Base-by-base conservation (phyloP, 2,113 vertebrate species). In the Podiceps cristatus region DNA sequence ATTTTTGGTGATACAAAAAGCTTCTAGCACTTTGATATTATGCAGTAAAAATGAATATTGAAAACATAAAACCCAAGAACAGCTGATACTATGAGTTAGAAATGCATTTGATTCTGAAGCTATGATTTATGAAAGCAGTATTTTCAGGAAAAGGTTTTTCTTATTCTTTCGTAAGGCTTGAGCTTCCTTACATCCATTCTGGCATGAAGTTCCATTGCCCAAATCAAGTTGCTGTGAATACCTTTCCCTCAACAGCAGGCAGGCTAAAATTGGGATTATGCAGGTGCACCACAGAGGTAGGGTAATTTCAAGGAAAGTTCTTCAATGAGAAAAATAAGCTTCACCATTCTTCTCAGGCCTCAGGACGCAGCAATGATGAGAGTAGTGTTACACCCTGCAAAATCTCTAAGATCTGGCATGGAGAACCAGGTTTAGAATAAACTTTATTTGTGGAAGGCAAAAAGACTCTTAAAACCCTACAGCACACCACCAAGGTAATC, bases 361-460 rank as follows among this genome's bases (percentile, higher is more conserved):
- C 11, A 63, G 56, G 29, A 81, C 0, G 0, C 1, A 60, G n/a
- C 22, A 92, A 28, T 24, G 28, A 90, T 2, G 9, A 37, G 3
- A 63, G 18, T n/a, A 67, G 25, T 8, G 44, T 78, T 33, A 81
- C 24, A 63, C 1, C 17, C 64, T 58, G 31, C 45, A 76, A 86
- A 74, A 80, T 4, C 17, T 44, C 64, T 6, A 88, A 60, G n/a
- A 90, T 3, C 9, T 42, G 27, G 28, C 76, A 78, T 0, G 5
- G 52, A 80, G 29, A 59, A 81, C 33, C 15, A 68, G 11, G 9
- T 52, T 91, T 33, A 81, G 40, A 75, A 56, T 31, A 55, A 86
- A 62, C 7, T 77, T 77, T 29, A n/a, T 50, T 42, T 74, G 37
- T 56, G 17, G 56, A 45, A 85, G 29, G 20, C 22, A 76, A 55